Evolutionary conservation across 1,140 invertebrate genomes (phyloP).

Genomic region (Ylistrum balloti): DNA sequence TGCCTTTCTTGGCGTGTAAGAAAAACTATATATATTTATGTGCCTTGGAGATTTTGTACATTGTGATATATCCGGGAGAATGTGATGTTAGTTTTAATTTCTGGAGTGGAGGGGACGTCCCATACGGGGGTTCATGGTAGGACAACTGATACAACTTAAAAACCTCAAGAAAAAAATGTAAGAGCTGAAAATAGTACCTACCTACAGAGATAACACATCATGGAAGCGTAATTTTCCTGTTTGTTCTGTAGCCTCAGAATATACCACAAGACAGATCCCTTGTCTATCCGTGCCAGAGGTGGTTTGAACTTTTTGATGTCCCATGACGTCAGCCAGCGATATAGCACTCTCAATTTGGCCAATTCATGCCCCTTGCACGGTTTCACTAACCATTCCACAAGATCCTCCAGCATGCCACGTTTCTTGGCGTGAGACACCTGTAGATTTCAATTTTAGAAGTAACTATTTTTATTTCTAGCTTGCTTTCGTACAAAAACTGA

Average conservation of each 20-base stretch:
- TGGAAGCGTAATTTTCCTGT: constrained; percentile 75
- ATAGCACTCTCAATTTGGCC: constrained; percentile 72
- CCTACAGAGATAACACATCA: constrained; percentile 76
- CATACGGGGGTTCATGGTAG: too few species aligned
- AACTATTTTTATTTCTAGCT: too few species aligned
- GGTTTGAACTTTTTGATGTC: constrained; percentile 61
- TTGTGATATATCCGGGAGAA: too few species aligned
- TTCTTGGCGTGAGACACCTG: not conserved
- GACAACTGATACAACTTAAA: too few species aligned
- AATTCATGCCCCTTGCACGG: constrained; percentile 64
- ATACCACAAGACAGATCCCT: constrained; percentile 67
- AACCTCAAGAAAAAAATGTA: too few species aligned
- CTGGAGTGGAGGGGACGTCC: too few species aligned
- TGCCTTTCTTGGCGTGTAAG: too few species aligned
- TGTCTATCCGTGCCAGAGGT: constrained; percentile 58
- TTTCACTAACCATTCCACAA: constrained; percentile 60
- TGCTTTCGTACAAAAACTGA: too few species aligned
- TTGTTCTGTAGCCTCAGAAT: constrained; percentile 73
- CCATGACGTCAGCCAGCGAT: constrained; percentile 74
- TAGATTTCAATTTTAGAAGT: not conserved
- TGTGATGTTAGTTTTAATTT: too few species aligned
- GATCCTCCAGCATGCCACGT: not conserved
- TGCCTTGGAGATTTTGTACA: too few species aligned
- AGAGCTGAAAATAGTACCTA: constrained; percentile 61
- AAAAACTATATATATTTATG: too few species aligned